Evolutionary conservation across 2,888 invertebrate genomes (phyloP), one percentile per base, ranked within the genome.

Genomic region (Archips xylosteana): DNA sequence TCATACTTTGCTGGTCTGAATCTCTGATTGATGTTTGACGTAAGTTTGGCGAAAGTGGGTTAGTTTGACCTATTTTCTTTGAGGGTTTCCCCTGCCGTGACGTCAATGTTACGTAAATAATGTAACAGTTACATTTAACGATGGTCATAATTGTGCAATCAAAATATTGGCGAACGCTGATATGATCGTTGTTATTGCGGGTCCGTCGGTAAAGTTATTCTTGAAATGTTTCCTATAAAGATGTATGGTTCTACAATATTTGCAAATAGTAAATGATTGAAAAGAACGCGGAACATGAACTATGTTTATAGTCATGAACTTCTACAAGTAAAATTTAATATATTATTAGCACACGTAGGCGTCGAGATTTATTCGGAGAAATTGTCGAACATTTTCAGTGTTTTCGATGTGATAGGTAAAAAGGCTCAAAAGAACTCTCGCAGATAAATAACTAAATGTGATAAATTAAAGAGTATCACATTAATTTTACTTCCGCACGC

Each of bases 11-110:
- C 76, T 71, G 78, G 76, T 80, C 75, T 42, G 60, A 77, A 81
- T 81, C 75, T 74, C 71, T 73, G 79, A 83, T 84, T 80, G 81
- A 82, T 81, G 85, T 80, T 84, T 90, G 91, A 91, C 88, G 90
- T 84, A 86, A 84, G 83, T 80, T 81, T 78, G 78, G 80, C 85
- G 82, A 89, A 91, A 89, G 86, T 85, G 80, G 85, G 45, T 49
- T 86, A 86, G 86, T 82, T 81, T 89, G 92, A 88, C 92, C 93
- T 88, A 92, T 90, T 91, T 92, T 86, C 87, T 87, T 84, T 80
- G 84, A 85, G 85, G 80, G 81, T 84, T 67, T 82, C 80, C 83
- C 82, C 82, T 81, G 76, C 51, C 76, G 77, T 93, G 93, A 94
- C 94, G 94, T 94, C 92, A 92, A 87, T 86, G 79, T 82, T 81